phyloP scores from a whole-genome alignment of 1,140 invertebrate genomes.

The Drosophila simulans region DNA sequence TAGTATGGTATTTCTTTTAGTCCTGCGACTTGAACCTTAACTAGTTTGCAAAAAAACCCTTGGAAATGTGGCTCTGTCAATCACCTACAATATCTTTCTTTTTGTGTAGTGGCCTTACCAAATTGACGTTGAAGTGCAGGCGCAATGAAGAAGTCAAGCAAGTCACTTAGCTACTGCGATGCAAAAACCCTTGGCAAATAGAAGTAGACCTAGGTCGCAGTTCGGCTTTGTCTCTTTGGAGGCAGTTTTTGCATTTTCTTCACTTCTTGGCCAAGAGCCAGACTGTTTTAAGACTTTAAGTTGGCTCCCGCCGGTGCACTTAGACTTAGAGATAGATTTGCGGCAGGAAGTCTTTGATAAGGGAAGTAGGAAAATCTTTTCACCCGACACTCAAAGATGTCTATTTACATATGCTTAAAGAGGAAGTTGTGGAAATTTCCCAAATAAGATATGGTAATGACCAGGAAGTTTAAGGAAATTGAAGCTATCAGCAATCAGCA shows the following conservation, averaged over 20 bases:
- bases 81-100: conserved; percentile 45
- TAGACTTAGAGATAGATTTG: conserved; percentile 56
- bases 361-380: conserved; percentile 5
- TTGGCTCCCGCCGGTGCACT: conserved; percentile 41
- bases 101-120: conserved; percentile 11
- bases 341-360: conserved; percentile 71
- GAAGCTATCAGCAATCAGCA: background rate
- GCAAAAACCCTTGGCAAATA: conserved; percentile 50
- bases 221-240: conserved; percentile 21
- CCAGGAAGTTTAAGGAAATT: background rate
- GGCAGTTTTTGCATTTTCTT: conserved; percentile 7
- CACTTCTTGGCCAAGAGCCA: conserved; percentile 58
- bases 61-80: conserved; percentile 15
- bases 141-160: conserved; percentile 75
- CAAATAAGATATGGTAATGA: conserved; percentile 8
- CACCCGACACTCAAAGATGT: conserved; percentile 22
- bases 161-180: conserved; percentile 68
- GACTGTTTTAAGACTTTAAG: conserved; percentile 67
- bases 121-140: conserved; percentile 47
- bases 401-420: conserved; percentile 23
- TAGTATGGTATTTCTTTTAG: too few species aligned
- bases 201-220: conserved; percentile 3
- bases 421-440: conserved; percentile 25
- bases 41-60: background rate
- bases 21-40: too few species aligned